A percentile compares a stretch with the other conserved stretches of the same genome.
Conservation (phyloP, 1,140 invertebrate species). For the Diploscapter pachys region DNA sequence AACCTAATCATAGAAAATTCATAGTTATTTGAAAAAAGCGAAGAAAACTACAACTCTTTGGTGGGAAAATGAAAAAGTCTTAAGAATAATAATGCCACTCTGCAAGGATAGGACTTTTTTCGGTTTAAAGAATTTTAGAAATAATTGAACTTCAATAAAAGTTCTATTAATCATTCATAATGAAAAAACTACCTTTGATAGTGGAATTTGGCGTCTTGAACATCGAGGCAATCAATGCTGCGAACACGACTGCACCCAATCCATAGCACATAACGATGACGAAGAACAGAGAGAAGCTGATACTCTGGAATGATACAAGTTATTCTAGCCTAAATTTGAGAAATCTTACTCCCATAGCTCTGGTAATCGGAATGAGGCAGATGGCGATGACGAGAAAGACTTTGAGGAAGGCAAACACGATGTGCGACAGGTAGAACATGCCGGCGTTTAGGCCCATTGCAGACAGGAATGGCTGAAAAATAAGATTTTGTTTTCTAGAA, state of each 20-base stretch:
- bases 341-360: neutral
- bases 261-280: constrained; percentile 17
- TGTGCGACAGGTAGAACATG: constrained; percentile 29
- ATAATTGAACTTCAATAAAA: too few species aligned
- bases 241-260: constrained; percentile 19
- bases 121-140: too few species aligned
- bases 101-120: neutral
- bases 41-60: neutral
- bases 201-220: constrained; percentile 11
- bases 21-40: too few species aligned
- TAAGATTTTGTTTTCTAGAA: too few species aligned
- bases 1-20: too few species aligned
- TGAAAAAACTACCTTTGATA: constrained; percentile 9
- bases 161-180: too few species aligned
- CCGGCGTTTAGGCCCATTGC: constrained; percentile 14
- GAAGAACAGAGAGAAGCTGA: neutral
- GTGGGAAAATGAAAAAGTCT: neutral
- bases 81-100: constrained; percentile 8
- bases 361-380: constrained; percentile 15
- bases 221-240: constrained; percentile 13
- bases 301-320: constrained; percentile 18
- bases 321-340: neutral
- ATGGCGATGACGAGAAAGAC: constrained; percentile 12
- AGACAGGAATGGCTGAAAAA: constrained; percentile 6
- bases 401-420: constrained; percentile 26